Evolutionary conservation across 2,113 vertebrate genomes (phyloP), one percentile per base, ranked within the genome.

Genomic region (Piliocolobus tephrosceles): DNA sequence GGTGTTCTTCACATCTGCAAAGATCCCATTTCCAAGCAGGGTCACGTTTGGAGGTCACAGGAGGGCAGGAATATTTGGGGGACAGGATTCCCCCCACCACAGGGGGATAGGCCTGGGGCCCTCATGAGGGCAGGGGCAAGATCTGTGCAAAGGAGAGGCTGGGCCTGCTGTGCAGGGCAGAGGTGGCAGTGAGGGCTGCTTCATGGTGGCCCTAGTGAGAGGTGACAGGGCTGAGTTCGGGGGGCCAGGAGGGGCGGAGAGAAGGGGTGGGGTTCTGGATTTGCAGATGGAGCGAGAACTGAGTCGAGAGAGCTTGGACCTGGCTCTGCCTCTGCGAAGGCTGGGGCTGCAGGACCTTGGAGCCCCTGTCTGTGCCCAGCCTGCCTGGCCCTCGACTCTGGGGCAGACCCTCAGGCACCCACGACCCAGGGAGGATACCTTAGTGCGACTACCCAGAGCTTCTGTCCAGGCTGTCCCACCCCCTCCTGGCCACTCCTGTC

Each of bases 241-340:
- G 5, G 25, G 30, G 23, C 35, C 3, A 14, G 12, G 7, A 27
- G 8, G 2, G 22, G 16, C 6, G 0, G 52, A 12, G 57, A 73
- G 76, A 45, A 17, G 57, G 11, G 47, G 17, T 32, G 16, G 7
- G 47, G 18, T 47, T 45, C 57, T 18, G 40, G 43, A 27, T 64
- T 25, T 18, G 22, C 4, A 4, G 57, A 8, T 4, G 6, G 50
- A 47, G 88, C 13, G 22, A 22, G 8, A 20, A 3, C 23, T 22
- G 45, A 11, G 57, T 66, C 55, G 27, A 14, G 55, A 7, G 4
- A 3, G 43, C 14, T 78, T 9, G 18, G 8, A 7, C 5, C 12
- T 18, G 57, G 52, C 75, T n/a, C 22, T 38, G 14, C 11, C 83
- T 68, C 82, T 2, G 4, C 1, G 20, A 50, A 85, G 18, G 6